Conservation (phyloP, 2,797 vertebrate species). For the Coregonus ussuriensis region DNA sequence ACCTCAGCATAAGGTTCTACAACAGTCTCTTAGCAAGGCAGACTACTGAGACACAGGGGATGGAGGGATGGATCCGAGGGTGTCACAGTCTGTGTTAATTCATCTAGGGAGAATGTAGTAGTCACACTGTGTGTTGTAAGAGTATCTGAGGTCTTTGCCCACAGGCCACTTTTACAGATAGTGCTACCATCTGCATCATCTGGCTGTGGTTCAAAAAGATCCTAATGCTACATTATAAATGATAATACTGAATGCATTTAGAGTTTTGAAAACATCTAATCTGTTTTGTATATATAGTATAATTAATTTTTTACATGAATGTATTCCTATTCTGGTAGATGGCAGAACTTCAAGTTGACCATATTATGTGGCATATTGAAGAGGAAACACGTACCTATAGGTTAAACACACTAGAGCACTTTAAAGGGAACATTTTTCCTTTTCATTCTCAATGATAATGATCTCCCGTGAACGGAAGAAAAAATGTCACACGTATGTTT, state of each 20-base stretch:
- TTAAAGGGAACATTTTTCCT: neutral
- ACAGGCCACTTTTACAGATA: slow-evolving; percentile 1
- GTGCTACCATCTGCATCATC: slow-evolving; percentile 30
- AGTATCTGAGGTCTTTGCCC: slow-evolving; percentile 27
- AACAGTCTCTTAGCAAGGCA: slow-evolving; percentile 48
- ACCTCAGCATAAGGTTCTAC: slow-evolving; percentile 53
- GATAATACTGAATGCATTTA: slow-evolving; percentile 7
- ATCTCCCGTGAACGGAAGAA: neutral
- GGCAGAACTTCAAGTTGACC: neutral
- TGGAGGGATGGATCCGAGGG: neutral
- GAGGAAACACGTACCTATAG: neutral
- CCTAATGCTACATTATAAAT: slow-evolving; percentile 20
- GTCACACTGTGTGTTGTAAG: neutral
- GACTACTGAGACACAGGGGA: neutral
- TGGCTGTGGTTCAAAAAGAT: slow-evolving; percentile 27
- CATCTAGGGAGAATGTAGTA: slow-evolving; percentile 17
- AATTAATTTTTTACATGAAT: neutral
- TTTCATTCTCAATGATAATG: neutral
- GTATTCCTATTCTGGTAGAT: too few species aligned
- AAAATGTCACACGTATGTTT: neutral
- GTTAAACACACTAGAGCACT: too few species aligned
- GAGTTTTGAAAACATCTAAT: neutral
- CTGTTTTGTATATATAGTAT: neutral
- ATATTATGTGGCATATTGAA: neutral
- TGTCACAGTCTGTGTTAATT: neutral